These are phyloP conservation scores for Merluccius polli DNA, from an alignment of 2,797 vertebrate genomes.

Conservation along the genomic window DNA sequence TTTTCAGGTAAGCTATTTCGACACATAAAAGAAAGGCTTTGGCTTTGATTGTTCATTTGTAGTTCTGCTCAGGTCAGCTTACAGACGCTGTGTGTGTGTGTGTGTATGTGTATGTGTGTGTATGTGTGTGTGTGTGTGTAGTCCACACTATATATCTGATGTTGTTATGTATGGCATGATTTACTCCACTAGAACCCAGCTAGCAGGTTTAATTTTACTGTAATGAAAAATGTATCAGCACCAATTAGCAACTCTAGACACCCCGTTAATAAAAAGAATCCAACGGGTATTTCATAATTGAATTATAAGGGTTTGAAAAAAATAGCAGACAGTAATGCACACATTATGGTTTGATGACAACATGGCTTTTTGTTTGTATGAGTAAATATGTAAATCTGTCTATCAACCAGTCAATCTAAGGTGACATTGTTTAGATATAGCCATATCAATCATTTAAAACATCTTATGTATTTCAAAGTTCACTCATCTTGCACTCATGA, in stretches of 20 bases:
- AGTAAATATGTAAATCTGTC: neutral
- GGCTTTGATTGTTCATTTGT: neutral
- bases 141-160: neutral
- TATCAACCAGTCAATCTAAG: neutral
- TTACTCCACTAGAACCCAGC: neutral
- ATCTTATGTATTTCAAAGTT: neutral
- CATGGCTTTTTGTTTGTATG: neutral
- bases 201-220: neutral
- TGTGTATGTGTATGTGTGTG: neutral
- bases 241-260: slow-evolving; percentile 1
- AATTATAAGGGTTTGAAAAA: neutral
- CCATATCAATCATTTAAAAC: neutral
- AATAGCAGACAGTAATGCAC: neutral
- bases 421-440: neutral
- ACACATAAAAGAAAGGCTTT: neutral
- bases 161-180: neutral
- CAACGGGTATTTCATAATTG: neutral
- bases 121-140: neutral
- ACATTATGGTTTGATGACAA: neutral
- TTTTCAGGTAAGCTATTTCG: neutral
- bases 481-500: neutral
- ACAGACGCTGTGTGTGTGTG: too few relatives aligned
- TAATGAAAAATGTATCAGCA: slow-evolving; percentile 2
- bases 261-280: neutral
- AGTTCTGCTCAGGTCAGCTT: neutral